A percentile compares a stretch with the other conserved stretches of the same genome.
Conservation (phyloP, 1,140 invertebrate species). For the Lepeophtheirus salmonis region DNA sequence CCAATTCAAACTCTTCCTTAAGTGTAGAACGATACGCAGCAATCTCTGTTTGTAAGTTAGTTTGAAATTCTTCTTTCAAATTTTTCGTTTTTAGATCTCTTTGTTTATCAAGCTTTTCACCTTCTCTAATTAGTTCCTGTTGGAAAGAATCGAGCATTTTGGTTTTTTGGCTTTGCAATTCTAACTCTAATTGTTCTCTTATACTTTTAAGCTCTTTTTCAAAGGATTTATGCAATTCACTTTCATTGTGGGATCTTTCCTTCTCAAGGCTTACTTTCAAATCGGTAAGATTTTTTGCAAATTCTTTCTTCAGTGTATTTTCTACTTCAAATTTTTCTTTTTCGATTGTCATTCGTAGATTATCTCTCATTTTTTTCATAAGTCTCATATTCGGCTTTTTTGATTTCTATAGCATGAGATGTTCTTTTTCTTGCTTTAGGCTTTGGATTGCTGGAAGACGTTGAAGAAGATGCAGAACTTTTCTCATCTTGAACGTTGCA, state of each 20-base stretch:
- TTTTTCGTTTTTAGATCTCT: background rate
- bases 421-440: background rate
- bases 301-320: background rate
- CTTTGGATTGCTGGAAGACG: background rate
- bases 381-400: background rate
- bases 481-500: too few species aligned
- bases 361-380: background rate
- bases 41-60: background rate
- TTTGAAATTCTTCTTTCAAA: background rate
- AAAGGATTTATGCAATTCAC: background rate
- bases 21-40: background rate
- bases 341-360: background rate
- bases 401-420: background rate
- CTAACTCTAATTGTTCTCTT: too few species aligned
- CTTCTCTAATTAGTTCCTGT: background rate
- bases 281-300: background rate
- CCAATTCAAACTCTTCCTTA: background rate
- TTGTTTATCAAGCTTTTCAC: background rate
- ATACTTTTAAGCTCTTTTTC: too few species aligned
- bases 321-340: background rate
- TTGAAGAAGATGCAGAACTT: background rate
- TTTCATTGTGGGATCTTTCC: background rate
- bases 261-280: background rate
- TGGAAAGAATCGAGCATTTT: background rate
- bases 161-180: background rate